Conservation (phyloP, 2,888 invertebrate species). For the Acronicta psi region DNA sequence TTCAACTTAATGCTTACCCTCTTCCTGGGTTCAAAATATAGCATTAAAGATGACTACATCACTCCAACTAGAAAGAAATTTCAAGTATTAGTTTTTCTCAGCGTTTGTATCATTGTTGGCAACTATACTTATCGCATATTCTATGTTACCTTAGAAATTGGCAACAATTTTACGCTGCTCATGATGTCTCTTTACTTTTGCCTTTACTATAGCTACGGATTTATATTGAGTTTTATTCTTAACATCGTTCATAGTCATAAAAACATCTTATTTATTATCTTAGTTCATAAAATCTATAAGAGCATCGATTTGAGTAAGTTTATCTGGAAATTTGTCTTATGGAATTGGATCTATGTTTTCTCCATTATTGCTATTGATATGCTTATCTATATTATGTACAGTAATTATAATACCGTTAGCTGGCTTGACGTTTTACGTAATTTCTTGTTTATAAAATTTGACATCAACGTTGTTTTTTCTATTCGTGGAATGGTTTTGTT, state of each 20-base stretch:
- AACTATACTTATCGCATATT: neutral
- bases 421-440: conserved; percentile 1
- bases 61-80: conserved; percentile 7
- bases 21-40: conserved; percentile 25
- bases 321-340: conserved; percentile 10
- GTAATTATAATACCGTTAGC: neutral
- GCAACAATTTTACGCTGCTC: neutral
- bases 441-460: neutral
- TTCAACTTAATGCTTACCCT: conserved; percentile 20
- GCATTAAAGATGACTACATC: conserved; percentile 24
- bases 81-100: conserved; percentile 3
- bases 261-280: conserved; percentile 26
- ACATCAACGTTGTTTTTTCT: conserved; percentile 17
- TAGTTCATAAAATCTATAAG: conserved; percentile 32
- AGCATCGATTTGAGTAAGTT: conserved; percentile 9
- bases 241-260: conserved; percentile 4
- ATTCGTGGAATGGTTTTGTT: conserved; percentile 23
- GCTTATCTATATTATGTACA: neutral
- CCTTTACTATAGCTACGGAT: neutral
- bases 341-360: conserved; percentile 29
- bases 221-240: conserved; percentile 7
- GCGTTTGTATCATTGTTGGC: neutral
- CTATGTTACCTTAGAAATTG: too few species aligned
- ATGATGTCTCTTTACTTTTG: neutral
- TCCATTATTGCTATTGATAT: neutral